phyloP scores from a whole-genome alignment of 1,140 invertebrate species.

The Pinna nobilis region DNA sequence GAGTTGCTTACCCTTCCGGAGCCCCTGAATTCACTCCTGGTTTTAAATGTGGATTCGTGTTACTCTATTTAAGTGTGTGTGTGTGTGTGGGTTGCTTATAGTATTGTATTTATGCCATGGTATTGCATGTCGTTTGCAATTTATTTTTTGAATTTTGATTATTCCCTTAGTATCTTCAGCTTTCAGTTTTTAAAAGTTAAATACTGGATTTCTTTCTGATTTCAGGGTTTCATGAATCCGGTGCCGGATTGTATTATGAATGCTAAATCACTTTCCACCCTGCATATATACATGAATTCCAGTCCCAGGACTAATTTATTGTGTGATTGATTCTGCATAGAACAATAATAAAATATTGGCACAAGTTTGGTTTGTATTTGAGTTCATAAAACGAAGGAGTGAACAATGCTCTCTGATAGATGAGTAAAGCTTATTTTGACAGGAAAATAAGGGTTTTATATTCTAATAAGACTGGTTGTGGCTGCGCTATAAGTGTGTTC shows the following conservation, averaged over 20 bases:
- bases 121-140: neutral
- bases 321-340: neutral
- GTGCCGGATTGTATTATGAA: slow-evolving; percentile 43
- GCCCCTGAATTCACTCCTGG: too few relatives aligned
- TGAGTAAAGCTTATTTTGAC: too few relatives aligned
- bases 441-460: too few relatives aligned
- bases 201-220: slow-evolving; percentile 14
- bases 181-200: neutral
- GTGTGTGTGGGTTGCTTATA: neutral
- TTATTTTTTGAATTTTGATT: neutral
- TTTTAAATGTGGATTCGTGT: too few relatives aligned
- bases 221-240: slow-evolving; percentile 43
- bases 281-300: slow-evolving; percentile 54
- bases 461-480: too few relatives aligned
- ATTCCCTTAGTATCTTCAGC: neutral
- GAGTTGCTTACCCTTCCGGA: too few relatives aligned
- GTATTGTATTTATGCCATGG: neutral
- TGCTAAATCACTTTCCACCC: slow-evolving; percentile 37
- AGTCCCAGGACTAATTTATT: slow-evolving; percentile 25
- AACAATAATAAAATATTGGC: too few relatives aligned
- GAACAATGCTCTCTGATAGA: too few relatives aligned
- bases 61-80: neutral
- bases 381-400: too few relatives aligned
- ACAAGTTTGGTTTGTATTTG: too few relatives aligned
- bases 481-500: too few relatives aligned